Base-by-base conservation (phyloP, 2,888 invertebrate genomes). In the Melangyna quadrimaculata region DNA sequence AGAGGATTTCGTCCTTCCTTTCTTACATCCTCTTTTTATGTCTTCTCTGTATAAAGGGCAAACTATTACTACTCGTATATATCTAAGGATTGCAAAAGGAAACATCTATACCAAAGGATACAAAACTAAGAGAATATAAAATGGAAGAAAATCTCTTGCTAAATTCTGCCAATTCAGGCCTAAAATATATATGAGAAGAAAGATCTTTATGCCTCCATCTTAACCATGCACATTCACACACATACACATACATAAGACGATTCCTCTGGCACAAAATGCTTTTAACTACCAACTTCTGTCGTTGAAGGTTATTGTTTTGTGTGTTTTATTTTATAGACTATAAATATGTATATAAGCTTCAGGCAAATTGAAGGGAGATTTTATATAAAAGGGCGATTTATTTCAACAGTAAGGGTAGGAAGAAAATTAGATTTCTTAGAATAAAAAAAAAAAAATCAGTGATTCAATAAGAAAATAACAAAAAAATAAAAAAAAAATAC, bases 231-330 rank as follows among this genome's bases (percentile, higher is more conserved):
- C n/a, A n/a, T n/a, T n/a, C 32, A 32, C 29, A 65, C 14, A n/a
- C 0, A 24, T 2, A 53, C 24, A 53, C 35, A 17, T 3, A 53
- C 35, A 17, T 3, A 57, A 19, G 57, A 12, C 19, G 9, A 32
- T n/a, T 8, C 24, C 40, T 9, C 17, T n/a, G 59, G 59, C 29
- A 24, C 24, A 24, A 29, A 63, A 29, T 43, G 45, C 45, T 65
- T 65, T 65, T 45, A 45, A 65, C 29, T 45, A 22, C 65, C 29
- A 29, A 45, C 43, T 65, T 45, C 45, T 45, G 45, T 29, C 32
- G 45, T 45, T 65, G 65, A 65, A 65, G 65, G 45, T 65, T 65
- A 65, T 65, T 45, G 65, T 7, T 40, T n/a, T n/a, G n/a, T 40
- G 29, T 65, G 65, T 45, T 45, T 65, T 65, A 45, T 65, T 45